A percentile compares a stretch with the other conserved stretches of the same genome.
Evolutionary conservation across 2,888 invertebrate genomes (phyloP).

Genomic region (Nomada fabriciana): DNA sequence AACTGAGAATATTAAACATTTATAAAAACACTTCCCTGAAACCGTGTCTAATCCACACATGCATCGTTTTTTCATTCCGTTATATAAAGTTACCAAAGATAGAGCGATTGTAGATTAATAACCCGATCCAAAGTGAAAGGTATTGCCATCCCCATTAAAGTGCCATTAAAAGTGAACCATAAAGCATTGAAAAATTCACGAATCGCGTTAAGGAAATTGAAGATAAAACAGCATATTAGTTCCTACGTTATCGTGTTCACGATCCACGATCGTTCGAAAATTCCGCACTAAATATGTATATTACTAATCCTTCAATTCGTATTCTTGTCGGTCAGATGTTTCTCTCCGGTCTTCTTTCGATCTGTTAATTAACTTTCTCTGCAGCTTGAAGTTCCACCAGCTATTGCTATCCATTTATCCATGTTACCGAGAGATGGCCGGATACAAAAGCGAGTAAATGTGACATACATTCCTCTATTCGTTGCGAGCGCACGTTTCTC

Average conservation of each 20-base stretch:
- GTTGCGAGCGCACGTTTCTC: neutral
- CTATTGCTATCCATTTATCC: neutral
- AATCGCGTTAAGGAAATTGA: neutral
- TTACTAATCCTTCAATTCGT: neutral
- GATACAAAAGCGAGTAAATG: slow-evolving; percentile 1
- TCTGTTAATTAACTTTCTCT: slow-evolving; percentile 26
- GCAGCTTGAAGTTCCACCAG: neutral
- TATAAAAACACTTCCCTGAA: neutral
- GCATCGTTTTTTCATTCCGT: neutral
- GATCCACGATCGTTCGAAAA: neutral
- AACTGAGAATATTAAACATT: neutral
- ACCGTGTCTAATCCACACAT: no score
- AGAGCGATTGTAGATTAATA: neutral
- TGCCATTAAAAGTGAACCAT: neutral
- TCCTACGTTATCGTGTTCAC: neutral
- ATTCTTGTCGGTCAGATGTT: neutral
- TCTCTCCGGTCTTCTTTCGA: neutral
- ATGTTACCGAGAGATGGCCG: neutral
- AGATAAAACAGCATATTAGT: neutral
- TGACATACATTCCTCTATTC: slow-evolving; percentile 12
- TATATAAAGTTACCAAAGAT: neutral
- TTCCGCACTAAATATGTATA: neutral
- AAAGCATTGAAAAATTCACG: neutral
- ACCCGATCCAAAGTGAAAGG: neutral
- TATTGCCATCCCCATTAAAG: neutral